Evolutionary conservation across 2,888 invertebrate species (phyloP), one percentile per base, ranked within the genome.

Genomic region (Drosophila niveifrons): DNA sequence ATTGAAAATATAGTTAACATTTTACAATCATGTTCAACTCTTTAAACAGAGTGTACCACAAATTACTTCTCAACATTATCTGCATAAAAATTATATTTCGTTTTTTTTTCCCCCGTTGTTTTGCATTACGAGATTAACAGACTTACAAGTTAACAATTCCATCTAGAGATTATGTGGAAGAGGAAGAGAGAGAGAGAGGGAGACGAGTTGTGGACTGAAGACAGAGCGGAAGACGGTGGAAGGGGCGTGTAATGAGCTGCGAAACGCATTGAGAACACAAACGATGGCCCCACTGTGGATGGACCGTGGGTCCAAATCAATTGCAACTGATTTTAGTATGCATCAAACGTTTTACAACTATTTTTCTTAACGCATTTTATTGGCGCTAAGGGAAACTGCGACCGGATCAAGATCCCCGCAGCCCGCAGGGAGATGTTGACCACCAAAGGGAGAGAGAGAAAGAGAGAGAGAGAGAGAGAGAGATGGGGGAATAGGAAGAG

Each of bases 281-380:
- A 78, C 61, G 56, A 44, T 53, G 68, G 23, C 39, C 4, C 15
- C 23, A 23, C 23, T 23, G 23, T 23, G 23, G 23, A 23, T 6
- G 29, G 39, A 13, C 61, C n/a, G 61, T 28, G 34, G 57, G 39
- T 72, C 29, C 70, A 85, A 85, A 85, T 90, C 90, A 89, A 90
- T 90, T 87, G 83, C 77, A 83, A 80, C 75, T 62, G 73, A 67
- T 88, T 90, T 90, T 90, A 75, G 90, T 90, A 90, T 90, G 82
- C 90, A 90, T 82, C 84, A 80, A 82, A 71, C 90, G 90, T 90
- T 88, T 86, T 86, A 82, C 81, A 88, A 88, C 90, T 86, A 90
- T 90, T 90, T 89, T 90, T 90, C 89, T 89, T 90, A 80, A 76
- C 79, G 81, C 81, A 73, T 87, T 83, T 88, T 90, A 85, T 87